These are phyloP conservation scores for Drosophila murphyi DNA, from an alignment of 1,140 invertebrate species.

Conservation along the genomic window DNA sequence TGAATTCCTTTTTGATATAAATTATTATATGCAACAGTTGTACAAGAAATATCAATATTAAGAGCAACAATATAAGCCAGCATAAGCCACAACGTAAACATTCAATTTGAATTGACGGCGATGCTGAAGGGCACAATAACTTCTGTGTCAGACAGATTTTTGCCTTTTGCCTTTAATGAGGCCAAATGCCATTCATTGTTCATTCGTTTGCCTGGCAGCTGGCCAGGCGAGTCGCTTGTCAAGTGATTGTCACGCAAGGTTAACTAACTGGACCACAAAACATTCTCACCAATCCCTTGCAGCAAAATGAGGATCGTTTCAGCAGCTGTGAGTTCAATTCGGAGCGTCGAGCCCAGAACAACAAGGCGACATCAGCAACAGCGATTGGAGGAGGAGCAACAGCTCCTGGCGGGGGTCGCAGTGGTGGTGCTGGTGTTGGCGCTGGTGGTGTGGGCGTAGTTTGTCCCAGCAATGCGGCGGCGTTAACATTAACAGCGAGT, in stretches of 20 bases:
- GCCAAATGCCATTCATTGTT: slow-evolving; percentile 5
- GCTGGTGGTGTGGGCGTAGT: slow-evolving; percentile 35
- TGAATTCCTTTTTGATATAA: no score
- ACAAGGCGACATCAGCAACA: slow-evolving; percentile 42
- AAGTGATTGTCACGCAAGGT: slow-evolving; percentile 10
- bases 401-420: neutral
- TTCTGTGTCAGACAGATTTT: neutral
- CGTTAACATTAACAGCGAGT: slow-evolving; percentile 33
- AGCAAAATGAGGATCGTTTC: slow-evolving; percentile 77
- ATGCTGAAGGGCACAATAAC: neutral
- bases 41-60: neutral
- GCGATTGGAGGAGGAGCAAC: slow-evolving; percentile 12
- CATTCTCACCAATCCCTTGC: slow-evolving; percentile 21
- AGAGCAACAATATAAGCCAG: no score
- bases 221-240: slow-evolving; percentile 46
- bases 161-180: slow-evolving; percentile 7
- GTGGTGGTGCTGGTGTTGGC: slow-evolving; percentile 2
- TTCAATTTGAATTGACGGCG: no score
- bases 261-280: slow-evolving; percentile 16
- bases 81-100: no score
- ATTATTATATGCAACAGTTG: no score
- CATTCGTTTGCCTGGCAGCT: slow-evolving; percentile 33
- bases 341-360: slow-evolving; percentile 42
- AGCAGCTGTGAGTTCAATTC: slow-evolving; percentile 53
- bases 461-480: slow-evolving; percentile 49